phyloP scores from a whole-genome alignment of 1,140 invertebrate genomes.

The Eueides isabella region DNA sequence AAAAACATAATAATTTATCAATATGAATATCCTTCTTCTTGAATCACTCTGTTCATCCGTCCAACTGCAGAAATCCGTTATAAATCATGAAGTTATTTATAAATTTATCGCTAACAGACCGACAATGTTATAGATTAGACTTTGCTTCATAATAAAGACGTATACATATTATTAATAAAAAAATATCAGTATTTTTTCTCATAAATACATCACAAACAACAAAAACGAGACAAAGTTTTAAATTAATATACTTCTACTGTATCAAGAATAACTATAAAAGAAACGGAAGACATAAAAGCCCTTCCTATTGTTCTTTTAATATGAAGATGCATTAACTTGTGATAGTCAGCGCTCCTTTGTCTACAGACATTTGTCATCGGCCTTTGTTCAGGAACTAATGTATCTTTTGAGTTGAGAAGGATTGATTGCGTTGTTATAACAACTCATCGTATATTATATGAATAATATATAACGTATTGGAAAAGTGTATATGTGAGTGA shows the following conservation, averaged over 20 bases:
- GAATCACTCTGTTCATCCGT: too few species aligned
- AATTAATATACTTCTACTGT: slow-evolving; percentile 16
- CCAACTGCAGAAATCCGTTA: too few species aligned
- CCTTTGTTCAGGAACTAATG: slow-evolving; percentile 25
- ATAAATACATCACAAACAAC: background rate
- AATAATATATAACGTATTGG: too few species aligned
- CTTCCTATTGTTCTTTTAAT: slow-evolving; percentile 28
- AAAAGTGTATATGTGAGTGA: too few species aligned
- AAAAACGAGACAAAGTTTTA: background rate
- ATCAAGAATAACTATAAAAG: slow-evolving; percentile 21
- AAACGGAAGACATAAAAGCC: slow-evolving; percentile 21
- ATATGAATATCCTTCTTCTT: too few species aligned
- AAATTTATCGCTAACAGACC: too few species aligned
- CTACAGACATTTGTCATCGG: slow-evolving; percentile 24
- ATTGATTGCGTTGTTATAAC: slow-evolving; percentile 5
- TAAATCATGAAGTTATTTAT: too few species aligned
- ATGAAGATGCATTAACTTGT: slow-evolving; percentile 25
- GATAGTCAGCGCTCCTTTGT: slow-evolving; percentile 25
- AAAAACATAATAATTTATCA: too few species aligned
- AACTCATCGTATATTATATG: background rate
- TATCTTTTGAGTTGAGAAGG: slow-evolving; percentile 13
- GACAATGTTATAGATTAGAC: too few species aligned
- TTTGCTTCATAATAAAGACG: too few species aligned
- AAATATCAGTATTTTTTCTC: too few species aligned
- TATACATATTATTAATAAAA: too few species aligned